Evolutionary conservation across 1,140 invertebrate genomes (phyloP).

Genomic region (Thaumatotibia leucotreta): DNA sequence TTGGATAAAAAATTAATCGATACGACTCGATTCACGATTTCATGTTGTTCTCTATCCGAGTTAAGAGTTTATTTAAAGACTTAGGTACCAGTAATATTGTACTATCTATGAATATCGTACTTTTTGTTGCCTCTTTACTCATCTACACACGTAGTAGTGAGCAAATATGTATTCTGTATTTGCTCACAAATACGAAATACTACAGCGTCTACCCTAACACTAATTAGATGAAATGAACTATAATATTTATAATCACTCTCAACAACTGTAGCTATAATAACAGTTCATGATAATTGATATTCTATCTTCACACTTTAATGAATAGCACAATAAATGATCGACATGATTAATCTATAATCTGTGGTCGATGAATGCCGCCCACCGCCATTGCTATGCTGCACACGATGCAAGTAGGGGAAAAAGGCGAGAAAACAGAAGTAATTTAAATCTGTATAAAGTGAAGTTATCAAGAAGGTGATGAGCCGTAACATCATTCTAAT

Average conservation of each 20-base stretch:
- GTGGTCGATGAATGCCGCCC: conserved; percentile 41
- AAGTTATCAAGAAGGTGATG: background rate
- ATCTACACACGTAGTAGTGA: too few relatives aligned
- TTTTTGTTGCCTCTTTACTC: too few relatives aligned
- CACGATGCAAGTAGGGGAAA: background rate
- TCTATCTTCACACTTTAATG: conserved; percentile 33
- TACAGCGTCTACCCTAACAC: too few relatives aligned
- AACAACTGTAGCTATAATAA: conserved; percentile 11
- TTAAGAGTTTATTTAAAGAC: too few relatives aligned
- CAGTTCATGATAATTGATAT: conserved; percentile 30
- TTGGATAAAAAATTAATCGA: too few relatives aligned
- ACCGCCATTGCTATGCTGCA: conserved; percentile 26
- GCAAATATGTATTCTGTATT: too few relatives aligned
- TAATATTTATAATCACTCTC: background rate
- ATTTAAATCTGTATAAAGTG: background rate
- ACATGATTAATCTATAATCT: conserved; percentile 49
- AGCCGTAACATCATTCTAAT: background rate
- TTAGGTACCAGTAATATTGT: too few relatives aligned
- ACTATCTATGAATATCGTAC: too few relatives aligned
- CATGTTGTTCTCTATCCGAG: too few relatives aligned
- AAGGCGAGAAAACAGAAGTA: background rate
- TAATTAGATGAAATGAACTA: background rate
- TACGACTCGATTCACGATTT: too few relatives aligned
- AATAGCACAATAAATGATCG: conserved; percentile 37
- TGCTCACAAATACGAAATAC: too few relatives aligned